Base-by-base conservation (phyloP, 2,797 vertebrate genomes). In the Megalops cyprinoides region DNA sequence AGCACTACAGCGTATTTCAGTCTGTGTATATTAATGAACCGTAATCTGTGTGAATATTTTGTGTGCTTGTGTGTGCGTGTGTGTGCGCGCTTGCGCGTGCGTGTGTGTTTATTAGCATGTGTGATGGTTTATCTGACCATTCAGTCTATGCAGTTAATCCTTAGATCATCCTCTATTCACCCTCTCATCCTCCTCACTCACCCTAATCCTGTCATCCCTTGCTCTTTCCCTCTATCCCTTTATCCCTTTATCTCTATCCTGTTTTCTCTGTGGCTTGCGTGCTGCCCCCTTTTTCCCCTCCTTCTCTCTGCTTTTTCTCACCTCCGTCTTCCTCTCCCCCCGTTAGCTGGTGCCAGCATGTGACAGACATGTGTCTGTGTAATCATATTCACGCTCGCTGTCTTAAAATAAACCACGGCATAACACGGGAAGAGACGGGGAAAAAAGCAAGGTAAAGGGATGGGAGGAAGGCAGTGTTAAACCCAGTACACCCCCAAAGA, bases 151-250 rank as follows among this genome's bases (percentile, higher is more conserved):
- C 55, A 82, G 84, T 89, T 93, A 92, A 94, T 93, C 91, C 91
- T 81, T 80, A 89, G 91, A 92, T 94, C 90, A 93, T 93, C 92
- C 90, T 82, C 89, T 81, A 91, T 93, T 93, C 92, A 92, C 93
- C 89, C 93, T 86, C 91, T 92, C 90, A 91, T 92, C 91, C 92
- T 92, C 84, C 87, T 92, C 92, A 91, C 90, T 92, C 92, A 92
- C 89, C 81, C 87, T 93, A 92, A 94, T 94, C 92, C 89, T 75
- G 88, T 91, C 92, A 92, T 91, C 87, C 88, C 84, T 81, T 42
- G n/a, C 87, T 87, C 84, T 87, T 87, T 90, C 86, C 86, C 77
- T 69, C 84, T 85, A 60, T 82, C 83, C 80, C 85, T 89, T 93
- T 89, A 92, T 91, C 90, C 90, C 84, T 90, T 93, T 92, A 92